A percentile compares a stretch with the other conserved stretches of the same genome.
Conservation (phyloP, 2,113 vertebrate genomes). For the Pollimyrus isidori region DNA sequence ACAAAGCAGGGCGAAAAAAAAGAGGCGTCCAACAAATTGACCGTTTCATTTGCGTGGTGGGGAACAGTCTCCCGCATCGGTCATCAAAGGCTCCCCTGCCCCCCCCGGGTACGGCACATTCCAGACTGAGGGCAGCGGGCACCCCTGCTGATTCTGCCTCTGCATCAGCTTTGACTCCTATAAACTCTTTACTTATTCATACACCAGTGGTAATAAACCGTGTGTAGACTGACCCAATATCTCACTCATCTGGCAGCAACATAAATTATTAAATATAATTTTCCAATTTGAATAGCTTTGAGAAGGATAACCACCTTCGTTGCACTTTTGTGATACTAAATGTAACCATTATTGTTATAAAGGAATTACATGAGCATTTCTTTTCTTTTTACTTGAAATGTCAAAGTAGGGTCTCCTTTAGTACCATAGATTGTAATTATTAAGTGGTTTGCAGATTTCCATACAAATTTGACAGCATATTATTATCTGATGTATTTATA, state of each 20-base stretch:
- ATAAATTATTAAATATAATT: not conserved
- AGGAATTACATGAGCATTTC: not conserved
- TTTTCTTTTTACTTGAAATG: not conserved
- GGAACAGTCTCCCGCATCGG: slow-evolving; percentile 19
- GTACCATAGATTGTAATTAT: not conserved
- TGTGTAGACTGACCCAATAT: not conserved
- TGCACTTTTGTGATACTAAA: not conserved
- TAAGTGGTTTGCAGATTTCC: not conserved
- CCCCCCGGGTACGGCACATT: not conserved
- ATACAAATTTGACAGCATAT: not conserved
- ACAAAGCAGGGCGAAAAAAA: slow-evolving; percentile 50
- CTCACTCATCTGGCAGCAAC: not conserved
- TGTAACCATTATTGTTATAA: not conserved
- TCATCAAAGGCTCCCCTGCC: not conserved
- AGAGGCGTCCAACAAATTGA: slow-evolving; percentile 50
- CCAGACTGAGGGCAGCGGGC: not conserved
- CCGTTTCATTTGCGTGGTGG: slow-evolving; percentile 40
- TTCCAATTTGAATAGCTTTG: not conserved
- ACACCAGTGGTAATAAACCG: not conserved
- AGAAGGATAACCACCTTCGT: not conserved
- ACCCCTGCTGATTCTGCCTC: not conserved
- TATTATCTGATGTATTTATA: slow-evolving; percentile 7
- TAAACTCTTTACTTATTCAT: not conserved
- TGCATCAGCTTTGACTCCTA: not conserved
- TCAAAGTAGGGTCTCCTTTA: not conserved